Evolutionary conservation across 2,797 vertebrate species (phyloP).

Genomic region (Threskiornis aethiopicus): DNA sequence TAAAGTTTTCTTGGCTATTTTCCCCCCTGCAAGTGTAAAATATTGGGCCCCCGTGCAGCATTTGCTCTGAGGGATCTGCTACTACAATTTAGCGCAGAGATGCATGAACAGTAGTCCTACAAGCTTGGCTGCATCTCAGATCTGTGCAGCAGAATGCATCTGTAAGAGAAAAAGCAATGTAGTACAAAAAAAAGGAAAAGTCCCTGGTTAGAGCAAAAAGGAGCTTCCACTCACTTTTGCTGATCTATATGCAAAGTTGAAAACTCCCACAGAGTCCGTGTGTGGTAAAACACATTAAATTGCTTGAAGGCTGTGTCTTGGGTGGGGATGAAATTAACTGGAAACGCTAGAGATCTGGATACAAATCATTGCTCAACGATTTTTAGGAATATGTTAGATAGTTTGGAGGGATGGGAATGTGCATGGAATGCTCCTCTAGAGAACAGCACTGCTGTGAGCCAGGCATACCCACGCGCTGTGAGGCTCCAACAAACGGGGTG

Average conservation of each 20-base stretch:
- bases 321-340: background rate
- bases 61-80: conserved; percentile 35
- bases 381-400: background rate
- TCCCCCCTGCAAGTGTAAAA: background rate
- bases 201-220: background rate
- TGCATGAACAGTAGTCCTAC: background rate
- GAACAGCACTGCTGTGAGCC: background rate
- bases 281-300: background rate
- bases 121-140: background rate
- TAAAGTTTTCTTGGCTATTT: conserved; percentile 29
- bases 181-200: background rate
- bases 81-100: background rate
- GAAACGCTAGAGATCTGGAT: background rate
- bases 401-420: background rate
- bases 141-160: background rate
- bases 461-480: background rate
- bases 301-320: background rate
- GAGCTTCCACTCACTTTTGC: background rate
- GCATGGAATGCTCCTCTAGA: background rate
- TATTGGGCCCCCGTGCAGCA: background rate
- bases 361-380: background rate
- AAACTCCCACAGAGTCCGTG: background rate
- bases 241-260: background rate
- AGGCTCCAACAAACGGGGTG: background rate
- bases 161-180: background rate